A percentile compares a stretch with the other conserved stretches of the same genome.
phyloP scores from a whole-genome alignment of 2,113 vertebrate genomes.

The Xiphophorus maculatus region DNA sequence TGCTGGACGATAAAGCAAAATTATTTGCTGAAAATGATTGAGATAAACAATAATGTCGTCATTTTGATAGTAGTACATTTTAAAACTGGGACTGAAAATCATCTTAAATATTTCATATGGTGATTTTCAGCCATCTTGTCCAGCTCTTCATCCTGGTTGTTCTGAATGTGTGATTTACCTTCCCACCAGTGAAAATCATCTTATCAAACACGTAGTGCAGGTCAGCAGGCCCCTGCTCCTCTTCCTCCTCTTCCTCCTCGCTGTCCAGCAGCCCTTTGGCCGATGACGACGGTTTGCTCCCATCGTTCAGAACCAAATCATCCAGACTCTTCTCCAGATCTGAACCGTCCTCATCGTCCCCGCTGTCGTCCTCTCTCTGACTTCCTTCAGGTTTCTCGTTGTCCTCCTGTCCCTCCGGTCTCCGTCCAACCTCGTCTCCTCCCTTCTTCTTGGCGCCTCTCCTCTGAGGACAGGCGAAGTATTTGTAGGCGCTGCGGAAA shows the following conservation, averaged over 20 bases:
- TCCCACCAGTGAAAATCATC: slow-evolving; percentile 97
- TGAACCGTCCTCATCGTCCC: slow-evolving; percentile 34
- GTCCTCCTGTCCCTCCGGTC: not conserved
- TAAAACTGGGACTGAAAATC: too few relatives aligned
- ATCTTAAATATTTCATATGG: too few relatives aligned
- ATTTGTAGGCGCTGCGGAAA: slow-evolving; percentile 93
- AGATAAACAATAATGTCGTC: too few relatives aligned
- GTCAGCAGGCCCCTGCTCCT: slow-evolving; percentile 79
- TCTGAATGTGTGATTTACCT: slow-evolving; percentile 77
- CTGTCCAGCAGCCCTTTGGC: slow-evolving; percentile 77
- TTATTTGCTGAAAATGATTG: too few relatives aligned
- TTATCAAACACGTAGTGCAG: slow-evolving; percentile 94
- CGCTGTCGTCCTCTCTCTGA: slow-evolving; percentile 39
- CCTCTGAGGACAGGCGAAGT: slow-evolving; percentile 95
- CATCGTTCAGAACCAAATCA: slow-evolving; percentile 54
- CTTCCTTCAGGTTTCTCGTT: slow-evolving; percentile 18
- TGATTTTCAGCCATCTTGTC: too few relatives aligned
- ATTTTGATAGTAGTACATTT: too few relatives aligned
- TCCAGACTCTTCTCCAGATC: slow-evolving; percentile 46
- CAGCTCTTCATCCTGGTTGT: too few relatives aligned
- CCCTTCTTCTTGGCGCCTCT: slow-evolving; percentile 60
- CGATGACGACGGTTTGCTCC: slow-evolving; percentile 58
- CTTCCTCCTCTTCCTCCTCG: slow-evolving; percentile 35
- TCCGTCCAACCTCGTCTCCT: not conserved
- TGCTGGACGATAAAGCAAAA: too few relatives aligned